Conservation (phyloP, 2,113 vertebrate genomes). For the Pseudolaguvia tuberculata region DNA sequence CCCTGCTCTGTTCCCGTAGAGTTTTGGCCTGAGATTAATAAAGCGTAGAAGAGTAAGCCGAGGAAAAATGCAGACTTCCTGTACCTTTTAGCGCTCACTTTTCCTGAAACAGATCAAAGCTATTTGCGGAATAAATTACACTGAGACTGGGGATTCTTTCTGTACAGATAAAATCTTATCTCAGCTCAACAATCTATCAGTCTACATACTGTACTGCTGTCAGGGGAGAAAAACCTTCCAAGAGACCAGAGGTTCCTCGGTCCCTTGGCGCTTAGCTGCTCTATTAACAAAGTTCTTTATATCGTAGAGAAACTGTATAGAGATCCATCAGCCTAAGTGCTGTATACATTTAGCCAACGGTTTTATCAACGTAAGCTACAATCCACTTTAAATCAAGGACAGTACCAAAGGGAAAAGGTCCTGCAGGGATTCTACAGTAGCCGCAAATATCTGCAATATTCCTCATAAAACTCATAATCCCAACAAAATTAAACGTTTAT, state of each 20-base stretch:
- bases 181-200: slow-evolving; percentile 20
- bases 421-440: background rate
- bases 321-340: background rate
- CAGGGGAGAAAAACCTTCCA: background rate
- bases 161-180: slow-evolving; percentile 23
- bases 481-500: no score
- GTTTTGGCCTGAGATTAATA: slow-evolving; percentile 32
- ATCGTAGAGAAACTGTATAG: background rate
- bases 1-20: background rate
- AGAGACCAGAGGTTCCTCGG: background rate
- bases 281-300: slow-evolving; percentile 3
- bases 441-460: background rate
- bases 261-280: slow-evolving; percentile 12
- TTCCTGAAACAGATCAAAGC: slow-evolving; percentile 26
- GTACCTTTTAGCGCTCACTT: slow-evolving; percentile 14
- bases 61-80: background rate
- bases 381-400: background rate
- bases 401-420: background rate
- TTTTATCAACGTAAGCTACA: background rate
- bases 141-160: slow-evolving; percentile 33
- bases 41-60: background rate
- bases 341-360: no score
- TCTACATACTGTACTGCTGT: slow-evolving; percentile 29
- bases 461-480: no score
- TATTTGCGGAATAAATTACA: slow-evolving; percentile 28